Evolutionary conservation across 2,113 vertebrate genomes (phyloP), one percentile per base, ranked within the genome.

Genomic region (Megaceryle torquata): DNA sequence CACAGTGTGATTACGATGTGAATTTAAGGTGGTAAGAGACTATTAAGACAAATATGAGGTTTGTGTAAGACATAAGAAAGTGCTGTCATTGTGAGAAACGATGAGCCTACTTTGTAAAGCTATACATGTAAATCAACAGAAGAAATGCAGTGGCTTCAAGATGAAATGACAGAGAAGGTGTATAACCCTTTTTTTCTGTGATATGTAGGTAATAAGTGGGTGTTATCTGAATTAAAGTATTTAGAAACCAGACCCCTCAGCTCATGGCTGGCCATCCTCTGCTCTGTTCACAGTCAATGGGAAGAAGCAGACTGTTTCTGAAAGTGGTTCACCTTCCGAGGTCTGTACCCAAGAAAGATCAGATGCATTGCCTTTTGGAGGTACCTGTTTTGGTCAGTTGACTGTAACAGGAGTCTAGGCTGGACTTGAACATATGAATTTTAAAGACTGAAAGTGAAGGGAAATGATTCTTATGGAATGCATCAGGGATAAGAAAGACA

Each of bases 21-120:
- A 89, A 81, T 87, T 84, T 87, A 83, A 92, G 74, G 50, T 18
- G 37, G 60, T 51, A 61, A 67, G 80, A 89, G 71, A 88, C 83
- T 84, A 91, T 90, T 90, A 78, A 94, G 61, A 69, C 79, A 89
- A 89, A 80, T 46, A 64, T 0, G 12, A 89, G 31, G n/a, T 71
- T 84, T 79, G 37, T 29, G 9, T 53, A 78, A 84, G 64, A 53
- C 46, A 61, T 37, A 74, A 51, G 80, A 79, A 76, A 91, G 65
- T 39, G 41, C 44, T 59, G 16, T 44, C 65, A 88, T 33, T 54
- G 48, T 25, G 44, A 91, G 70, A 93, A 89, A 77, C 46, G 28
- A 43, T 10, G 28, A 67, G 14, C 57, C 43, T 63, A 28, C 50
- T 91, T 76, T 67, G 53, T 41, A 90, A 88, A 88, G 29, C 50